These are phyloP conservation scores for Drosophila repletoides DNA, from an alignment of 1,140 invertebrate genomes.

Conservation along the genomic window DNA sequence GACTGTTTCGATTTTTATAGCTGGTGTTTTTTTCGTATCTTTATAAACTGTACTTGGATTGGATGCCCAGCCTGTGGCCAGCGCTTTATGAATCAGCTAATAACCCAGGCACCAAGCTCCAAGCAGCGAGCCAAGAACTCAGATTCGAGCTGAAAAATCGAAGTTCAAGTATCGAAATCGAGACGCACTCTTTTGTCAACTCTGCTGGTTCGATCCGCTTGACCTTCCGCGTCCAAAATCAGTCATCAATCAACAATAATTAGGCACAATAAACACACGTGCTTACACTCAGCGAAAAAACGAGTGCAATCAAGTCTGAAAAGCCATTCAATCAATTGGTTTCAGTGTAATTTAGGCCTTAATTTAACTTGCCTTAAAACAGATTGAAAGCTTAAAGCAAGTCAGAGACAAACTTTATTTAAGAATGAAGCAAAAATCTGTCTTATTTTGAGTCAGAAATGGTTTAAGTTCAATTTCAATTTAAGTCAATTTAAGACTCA, in stretches of 20 bases:
- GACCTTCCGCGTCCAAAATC: constrained; percentile 58
- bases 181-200: constrained; percentile 54
- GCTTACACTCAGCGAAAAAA: too few species aligned
- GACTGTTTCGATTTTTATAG: constrained; percentile 67
- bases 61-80: background rate
- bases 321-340: too few species aligned
- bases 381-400: too few species aligned
- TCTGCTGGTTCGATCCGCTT: constrained; percentile 9
- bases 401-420: too few species aligned
- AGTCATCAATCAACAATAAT: constrained; percentile 56
- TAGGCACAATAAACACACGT: constrained; percentile 24
- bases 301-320: too few species aligned
- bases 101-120: too few species aligned
- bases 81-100: constrained; percentile 62
- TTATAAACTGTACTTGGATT: constrained; percentile 74
- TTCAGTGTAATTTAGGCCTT: too few species aligned
- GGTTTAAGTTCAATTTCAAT: too few species aligned
- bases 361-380: too few species aligned
- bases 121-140: constrained; percentile 45
- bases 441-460: too few species aligned
- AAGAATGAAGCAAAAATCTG: too few species aligned
- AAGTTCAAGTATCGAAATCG: background rate
- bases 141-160: background rate
- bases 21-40: constrained; percentile 26
- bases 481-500: too few species aligned